A percentile compares a stretch with the other conserved stretches of the same genome.
These are phyloP conservation scores for Lamellibrachia luymesi DNA, from an alignment of 1,140 invertebrate species.

Conservation along the genomic window DNA sequence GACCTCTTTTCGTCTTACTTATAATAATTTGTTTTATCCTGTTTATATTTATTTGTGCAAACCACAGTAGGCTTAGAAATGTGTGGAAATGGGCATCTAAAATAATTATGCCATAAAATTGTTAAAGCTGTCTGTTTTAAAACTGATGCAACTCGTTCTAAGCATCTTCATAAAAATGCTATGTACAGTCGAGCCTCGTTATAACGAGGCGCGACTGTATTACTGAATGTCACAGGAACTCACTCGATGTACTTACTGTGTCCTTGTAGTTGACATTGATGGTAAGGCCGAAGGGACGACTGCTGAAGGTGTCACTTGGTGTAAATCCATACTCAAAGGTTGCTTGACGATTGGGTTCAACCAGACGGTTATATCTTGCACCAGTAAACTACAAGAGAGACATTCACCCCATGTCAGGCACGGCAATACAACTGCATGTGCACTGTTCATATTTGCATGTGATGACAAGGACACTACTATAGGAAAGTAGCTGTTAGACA, in stretches of 20 bases:
- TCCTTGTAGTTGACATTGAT: slow-evolving; percentile 93
- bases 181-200: too few species aligned
- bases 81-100: too few species aligned
- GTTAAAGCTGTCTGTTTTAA: too few species aligned
- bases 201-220: too few species aligned
- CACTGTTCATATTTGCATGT: background rate
- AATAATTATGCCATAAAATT: too few species aligned
- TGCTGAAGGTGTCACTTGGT: slow-evolving; percentile 91
- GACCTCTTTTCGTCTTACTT: too few species aligned
- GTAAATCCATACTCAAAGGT: slow-evolving; percentile 94
- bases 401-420: background rate
- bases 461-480: background rate
- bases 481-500: background rate
- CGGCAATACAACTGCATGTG: background rate
- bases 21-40: too few species aligned
- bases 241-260: slow-evolving; percentile 48
- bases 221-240: background rate
- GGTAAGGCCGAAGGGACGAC: slow-evolving; percentile 91
- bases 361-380: slow-evolving; percentile 81
- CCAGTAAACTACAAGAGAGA: slow-evolving; percentile 73
- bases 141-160: too few species aligned
- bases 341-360: slow-evolving; percentile 88
- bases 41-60: too few species aligned
- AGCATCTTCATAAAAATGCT: too few species aligned
- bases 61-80: too few species aligned